Evolutionary conservation across 2,888 invertebrate species (phyloP), one percentile per base, ranked within the genome.

Genomic region (Molanna angustata): DNA sequence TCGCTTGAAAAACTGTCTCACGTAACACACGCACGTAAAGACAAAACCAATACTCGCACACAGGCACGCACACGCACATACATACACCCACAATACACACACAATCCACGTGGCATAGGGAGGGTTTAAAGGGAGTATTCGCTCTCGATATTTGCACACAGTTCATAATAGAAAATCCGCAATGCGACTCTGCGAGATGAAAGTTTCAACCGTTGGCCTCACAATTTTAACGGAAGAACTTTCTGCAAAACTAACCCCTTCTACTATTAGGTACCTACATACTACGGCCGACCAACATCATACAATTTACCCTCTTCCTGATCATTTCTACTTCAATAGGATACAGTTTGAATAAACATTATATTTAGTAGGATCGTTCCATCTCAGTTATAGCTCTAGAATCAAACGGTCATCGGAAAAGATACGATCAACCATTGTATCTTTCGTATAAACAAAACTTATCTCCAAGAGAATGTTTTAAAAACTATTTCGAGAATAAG

Each of bases 151-250:
- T 58, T 57, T 54, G 54, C 56, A 54, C 54, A 52, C 52, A 54
- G 56, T 54, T 54, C 54, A 52, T 59, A 59, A 59, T 59, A 54
- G 59, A 57, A 59, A 59, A 59, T 59, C 59, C 59, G 59, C 59
- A 59, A 41, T 59, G 59, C 59, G 59, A 47, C 54, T 53, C 56
- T 20, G 44, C 39, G 17, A 22, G 44, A 37, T 35, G 49, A 47
- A 58, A 52, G 49, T 52, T 54, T 52, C 44, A 41, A 39, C 33
- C 53, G 53, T 20, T 35, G 45, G 57, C 46, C 44, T 49, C 50
- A 44, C 52, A 56, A 58, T 58, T 58, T 55, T 50, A 58, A 55
- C 45, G 42, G 37, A 49, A 27, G 48, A 57, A 57, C 48, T 57
- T 57, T 57, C 27, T 39, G 46, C 45, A 52, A 49, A 56, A 53